Conservation (phyloP, 2,113 vertebrate genomes). For the Sitta europaea region DNA sequence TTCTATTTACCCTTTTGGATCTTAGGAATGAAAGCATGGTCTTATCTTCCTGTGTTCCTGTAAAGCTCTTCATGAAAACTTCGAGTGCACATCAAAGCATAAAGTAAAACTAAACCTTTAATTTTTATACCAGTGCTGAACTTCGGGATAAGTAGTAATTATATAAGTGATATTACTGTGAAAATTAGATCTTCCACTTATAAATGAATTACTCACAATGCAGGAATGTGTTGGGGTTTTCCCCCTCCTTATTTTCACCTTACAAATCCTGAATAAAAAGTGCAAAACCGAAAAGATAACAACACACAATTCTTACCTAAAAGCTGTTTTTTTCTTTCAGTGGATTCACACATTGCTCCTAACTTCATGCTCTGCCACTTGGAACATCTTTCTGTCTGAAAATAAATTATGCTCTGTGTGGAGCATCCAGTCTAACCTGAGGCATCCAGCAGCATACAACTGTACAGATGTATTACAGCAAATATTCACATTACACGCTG, state of each 20-base stretch:
- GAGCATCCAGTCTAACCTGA: slow-evolving; percentile 5
- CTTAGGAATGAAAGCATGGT: neutral
- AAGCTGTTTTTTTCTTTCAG: neutral
- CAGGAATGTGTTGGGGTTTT: rapidly evolving
- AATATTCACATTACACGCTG: slow-evolving; percentile 10
- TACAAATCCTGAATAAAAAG: neutral
- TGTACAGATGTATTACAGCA: slow-evolving; percentile 40
- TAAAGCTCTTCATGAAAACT: neutral
- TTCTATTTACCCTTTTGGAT: neutral
- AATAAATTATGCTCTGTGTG: neutral
- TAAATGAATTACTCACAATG: neutral
- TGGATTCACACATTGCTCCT: neutral
- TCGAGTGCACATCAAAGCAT: rapidly evolving
- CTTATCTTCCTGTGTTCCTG: neutral
- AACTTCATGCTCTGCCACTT: neutral
- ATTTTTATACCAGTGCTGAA: neutral
- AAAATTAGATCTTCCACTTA: neutral
- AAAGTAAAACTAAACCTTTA: neutral
- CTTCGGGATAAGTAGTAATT: neutral
- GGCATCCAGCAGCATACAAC: neutral
- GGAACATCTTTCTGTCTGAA: neutral
- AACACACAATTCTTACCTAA: neutral
- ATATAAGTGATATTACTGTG: neutral
- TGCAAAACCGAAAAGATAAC: neutral
- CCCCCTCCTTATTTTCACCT: neutral